Evolutionary conservation across 2,113 vertebrate genomes (phyloP).

Genomic region (cat (Felis catus)): DNA sequence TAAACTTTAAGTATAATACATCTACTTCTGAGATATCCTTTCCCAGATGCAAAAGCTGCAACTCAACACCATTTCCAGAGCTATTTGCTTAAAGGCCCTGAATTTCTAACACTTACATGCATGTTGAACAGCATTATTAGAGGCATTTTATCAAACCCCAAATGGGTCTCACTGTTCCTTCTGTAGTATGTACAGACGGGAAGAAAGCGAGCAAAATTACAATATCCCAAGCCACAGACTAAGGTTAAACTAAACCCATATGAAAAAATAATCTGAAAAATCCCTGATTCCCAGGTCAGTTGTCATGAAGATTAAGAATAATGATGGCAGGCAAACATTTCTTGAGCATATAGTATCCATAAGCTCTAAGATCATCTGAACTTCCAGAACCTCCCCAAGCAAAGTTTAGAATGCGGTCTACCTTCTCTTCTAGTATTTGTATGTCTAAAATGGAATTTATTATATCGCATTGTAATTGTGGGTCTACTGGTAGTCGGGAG

Average conservation of each 20-base stretch:
- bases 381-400: background rate
- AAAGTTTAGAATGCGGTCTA: background rate
- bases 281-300: background rate
- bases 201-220: background rate
- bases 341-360: background rate
- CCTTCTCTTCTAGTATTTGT: background rate
- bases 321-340: background rate
- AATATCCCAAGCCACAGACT: background rate
- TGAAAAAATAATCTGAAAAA: background rate
- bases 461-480: background rate
- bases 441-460: background rate
- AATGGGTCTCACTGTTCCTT: background rate
- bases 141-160: background rate
- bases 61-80: background rate
- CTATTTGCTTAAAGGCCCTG: background rate
- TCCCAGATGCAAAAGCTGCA: background rate
- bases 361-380: background rate
- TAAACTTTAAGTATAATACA: background rate
- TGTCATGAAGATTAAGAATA: background rate
- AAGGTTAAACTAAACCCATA: conserved; percentile 3
- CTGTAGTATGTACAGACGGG: background rate
- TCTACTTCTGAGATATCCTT: background rate
- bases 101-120: background rate
- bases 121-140: background rate
- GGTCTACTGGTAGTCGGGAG: background rate